These are phyloP conservation scores for Macrosoma leucophasiata DNA, from an alignment of 2,888 invertebrate genomes.

Conservation along the genomic window DNA sequence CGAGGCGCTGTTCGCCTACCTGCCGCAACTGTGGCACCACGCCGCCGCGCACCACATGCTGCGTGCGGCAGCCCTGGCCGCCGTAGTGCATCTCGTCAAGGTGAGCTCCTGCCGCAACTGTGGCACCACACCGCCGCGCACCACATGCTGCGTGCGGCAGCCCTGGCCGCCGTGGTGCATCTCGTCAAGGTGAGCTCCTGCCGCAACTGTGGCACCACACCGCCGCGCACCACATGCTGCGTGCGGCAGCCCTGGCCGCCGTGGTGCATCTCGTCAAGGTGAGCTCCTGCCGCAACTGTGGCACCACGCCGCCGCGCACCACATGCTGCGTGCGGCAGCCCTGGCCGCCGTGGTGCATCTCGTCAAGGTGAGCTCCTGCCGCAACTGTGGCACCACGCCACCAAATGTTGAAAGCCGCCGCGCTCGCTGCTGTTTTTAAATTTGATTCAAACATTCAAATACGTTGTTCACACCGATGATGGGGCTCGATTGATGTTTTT, in stretches of 20 bases:
- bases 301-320: conserved; percentile 90
- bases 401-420: no score
- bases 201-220: conserved; percentile 93
- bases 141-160: conserved; percentile 92
- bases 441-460: no score
- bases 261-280: conserved; percentile 90
- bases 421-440: no score
- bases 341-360: conserved; percentile 90
- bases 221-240: conserved; percentile 88
- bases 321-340: conserved; percentile 93
- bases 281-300: conserved; percentile 91
- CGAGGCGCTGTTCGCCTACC: conserved; percentile 83
- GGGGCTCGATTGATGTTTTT: no score
- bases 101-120: conserved; percentile 88
- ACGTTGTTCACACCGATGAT: no score
- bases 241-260: conserved; percentile 80
- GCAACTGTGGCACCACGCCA: no score
- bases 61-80: conserved; percentile 91
- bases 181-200: conserved; percentile 90
- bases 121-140: conserved; percentile 93
- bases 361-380: no score
- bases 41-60: conserved; percentile 92
- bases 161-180: conserved; percentile 90
- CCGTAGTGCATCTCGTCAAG: conserved; percentile 90
- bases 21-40: conserved; percentile 92